Evolutionary conservation across 1,140 invertebrate species (phyloP), one percentile per base, ranked within the genome.

Genomic region (Drosophila equinoxialis): DNA sequence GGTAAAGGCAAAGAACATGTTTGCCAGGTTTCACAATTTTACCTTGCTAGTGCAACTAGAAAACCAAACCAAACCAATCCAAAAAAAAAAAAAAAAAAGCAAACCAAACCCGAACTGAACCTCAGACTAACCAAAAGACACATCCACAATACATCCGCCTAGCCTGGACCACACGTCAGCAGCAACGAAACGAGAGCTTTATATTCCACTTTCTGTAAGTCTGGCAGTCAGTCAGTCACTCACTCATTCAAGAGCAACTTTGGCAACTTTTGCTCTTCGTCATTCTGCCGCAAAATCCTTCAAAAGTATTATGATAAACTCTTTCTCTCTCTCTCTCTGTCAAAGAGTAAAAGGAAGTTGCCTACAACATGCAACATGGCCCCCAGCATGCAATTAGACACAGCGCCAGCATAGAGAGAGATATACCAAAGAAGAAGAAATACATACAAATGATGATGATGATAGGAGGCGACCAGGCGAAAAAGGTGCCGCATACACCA

Each of bases 21-120:
- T 85, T 85, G 76, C 74, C 74, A 64, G 74, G 73, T 86, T 86
- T 64, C 80, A 86, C 42, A 76, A 87, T 87, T 85, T 87, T 76
- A 59, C 74, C 69, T 76, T 67, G 71, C 71, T 63, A 70, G 35
- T 30, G 30, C 67, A 77, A 74, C 66, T 67, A 77, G 74, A 54
- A 77, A 74, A 74, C 71, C 71, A 48, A 51, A 51, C 45, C 45
- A 77, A 74, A 77, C 67, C 71, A 51, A 51, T 23, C 17, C 45
- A 5, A 51, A n/a, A 8, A 23, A 51, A 51, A 14, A 26, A 26
- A 4, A n/a, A n/a, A n/a, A n/a, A n/a, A n/a, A n/a, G 0, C 7
- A 17, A 8, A 20, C 45, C 7, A 51, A 51, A 51, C 45, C 20
- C 20, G 17, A 68, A 67, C 58, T 60, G 65, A 26, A 42, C n/a